Conservation (phyloP, 2,113 vertebrate genomes). For the Atrichornis clamosus region DNA sequence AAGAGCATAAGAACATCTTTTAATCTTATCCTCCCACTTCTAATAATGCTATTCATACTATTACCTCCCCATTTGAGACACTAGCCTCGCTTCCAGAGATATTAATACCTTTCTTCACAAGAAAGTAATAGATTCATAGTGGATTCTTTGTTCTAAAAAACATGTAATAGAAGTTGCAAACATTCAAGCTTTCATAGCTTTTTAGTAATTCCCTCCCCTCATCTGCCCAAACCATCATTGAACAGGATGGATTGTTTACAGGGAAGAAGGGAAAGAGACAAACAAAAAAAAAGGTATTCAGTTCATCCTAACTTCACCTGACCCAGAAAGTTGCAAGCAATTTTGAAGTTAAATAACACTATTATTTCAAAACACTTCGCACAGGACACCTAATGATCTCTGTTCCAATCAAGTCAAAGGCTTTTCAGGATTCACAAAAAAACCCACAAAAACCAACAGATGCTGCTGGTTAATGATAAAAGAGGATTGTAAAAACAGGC, state of each 20-base stretch:
- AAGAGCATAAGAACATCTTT: neutral
- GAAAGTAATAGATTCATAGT: neutral
- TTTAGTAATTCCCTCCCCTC: neutral
- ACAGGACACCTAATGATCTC: neutral
- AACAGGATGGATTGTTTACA: neutral
- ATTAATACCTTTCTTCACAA: neutral
- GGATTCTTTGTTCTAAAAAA: neutral
- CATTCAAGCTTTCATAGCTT: neutral
- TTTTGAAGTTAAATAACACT: neutral
- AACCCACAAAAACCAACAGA: neutral
- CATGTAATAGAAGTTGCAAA: neutral
- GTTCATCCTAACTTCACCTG: neutral
- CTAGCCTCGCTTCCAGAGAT: neutral
- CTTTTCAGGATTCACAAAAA: neutral
- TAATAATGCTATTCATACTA: neutral
- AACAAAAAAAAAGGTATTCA: neutral
- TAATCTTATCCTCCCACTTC: neutral
- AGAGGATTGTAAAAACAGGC: neutral
- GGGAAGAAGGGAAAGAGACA: neutral
- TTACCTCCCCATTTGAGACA: neutral
- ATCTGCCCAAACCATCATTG: neutral
- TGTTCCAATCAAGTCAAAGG: neutral
- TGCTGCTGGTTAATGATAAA: neutral
- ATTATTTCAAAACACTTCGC: neutral
- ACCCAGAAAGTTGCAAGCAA: neutral